Evolutionary conservation across 2,888 invertebrate species (phyloP).

Genomic region (Rambutsinella grinnellia): DNA sequence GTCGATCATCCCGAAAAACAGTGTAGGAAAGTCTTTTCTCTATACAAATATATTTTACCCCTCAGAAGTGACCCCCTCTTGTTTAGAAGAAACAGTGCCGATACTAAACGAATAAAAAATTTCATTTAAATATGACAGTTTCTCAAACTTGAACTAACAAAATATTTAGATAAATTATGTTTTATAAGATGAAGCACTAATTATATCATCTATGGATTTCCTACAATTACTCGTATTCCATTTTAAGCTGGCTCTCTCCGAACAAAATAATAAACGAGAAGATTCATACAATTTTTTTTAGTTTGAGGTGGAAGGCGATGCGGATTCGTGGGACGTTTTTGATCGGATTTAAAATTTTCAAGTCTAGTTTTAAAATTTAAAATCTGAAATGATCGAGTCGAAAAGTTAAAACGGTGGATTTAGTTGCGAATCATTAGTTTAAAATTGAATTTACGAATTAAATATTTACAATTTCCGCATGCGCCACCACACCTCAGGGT

Average conservation of each 20-base stretch:
- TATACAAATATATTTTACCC: conserved; percentile 19
- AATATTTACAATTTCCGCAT: conserved; percentile 14
- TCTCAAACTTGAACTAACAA: too few species aligned
- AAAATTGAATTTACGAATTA: neutral
- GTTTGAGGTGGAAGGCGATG: conserved; percentile 33
- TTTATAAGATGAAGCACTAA: neutral
- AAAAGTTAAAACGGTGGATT: neutral
- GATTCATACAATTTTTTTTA: conserved; percentile 20
- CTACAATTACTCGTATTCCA: too few species aligned
- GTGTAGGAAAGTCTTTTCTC: too few species aligned
- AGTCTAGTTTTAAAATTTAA: neutral
- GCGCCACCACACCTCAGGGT: conserved; percentile 55
- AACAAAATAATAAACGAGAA: conserved; percentile 5
- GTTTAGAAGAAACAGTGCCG: too few species aligned
- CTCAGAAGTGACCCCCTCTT: conserved; percentile 51
- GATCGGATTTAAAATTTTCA: neutral
- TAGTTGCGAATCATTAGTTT: neutral
- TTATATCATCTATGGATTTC: too few species aligned
- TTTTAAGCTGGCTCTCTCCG: conserved; percentile 19
- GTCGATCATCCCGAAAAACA: too few species aligned
- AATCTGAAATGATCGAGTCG: neutral
- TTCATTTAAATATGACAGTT: too few species aligned
- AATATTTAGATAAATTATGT: too few species aligned
- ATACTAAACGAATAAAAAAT: too few species aligned
- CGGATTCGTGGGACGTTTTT: conserved; percentile 5